Percentiles rank a stretch among this genome's conserved stretches.
phyloP scores from a whole-genome alignment of 2,113 vertebrate genomes.

The Alouatta palliata region DNA sequence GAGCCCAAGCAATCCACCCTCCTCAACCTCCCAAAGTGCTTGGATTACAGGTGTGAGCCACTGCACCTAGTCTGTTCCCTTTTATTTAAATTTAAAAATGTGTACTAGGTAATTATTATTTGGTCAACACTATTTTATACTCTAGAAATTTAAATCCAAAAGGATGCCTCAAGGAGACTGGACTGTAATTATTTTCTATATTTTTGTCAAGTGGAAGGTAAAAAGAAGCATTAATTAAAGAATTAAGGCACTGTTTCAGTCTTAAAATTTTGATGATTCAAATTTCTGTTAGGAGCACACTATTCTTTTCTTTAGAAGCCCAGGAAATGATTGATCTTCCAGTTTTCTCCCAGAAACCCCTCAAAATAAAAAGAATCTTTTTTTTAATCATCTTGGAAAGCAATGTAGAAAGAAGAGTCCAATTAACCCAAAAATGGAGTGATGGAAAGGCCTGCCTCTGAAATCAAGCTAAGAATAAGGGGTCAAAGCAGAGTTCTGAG shows the following conservation, averaged over 20 bases:
- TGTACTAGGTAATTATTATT: not conserved
- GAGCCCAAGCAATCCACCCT: too few species aligned
- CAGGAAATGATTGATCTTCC: not conserved
- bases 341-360: not conserved
- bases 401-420: not conserved
- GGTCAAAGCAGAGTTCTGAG: not conserved
- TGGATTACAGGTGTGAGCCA: too few species aligned
- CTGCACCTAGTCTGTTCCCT: too few species aligned
- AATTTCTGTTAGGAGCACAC: not conserved
- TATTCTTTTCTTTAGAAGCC: not conserved
- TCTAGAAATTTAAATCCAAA: not conserved
- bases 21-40: too few species aligned
- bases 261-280: slow-evolving; percentile 9
- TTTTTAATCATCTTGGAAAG: not conserved
- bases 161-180: not conserved
- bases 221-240: not conserved
- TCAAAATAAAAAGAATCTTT: not conserved
- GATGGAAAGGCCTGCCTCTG: not conserved
- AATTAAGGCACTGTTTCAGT: not conserved
- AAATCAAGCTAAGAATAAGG: not conserved
- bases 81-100: not conserved
- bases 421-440: not conserved
- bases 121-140: not conserved
- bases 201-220: not conserved
- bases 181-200: not conserved